Evolutionary conservation across 2,888 invertebrate species (phyloP), one percentile per base, ranked within the genome.

Genomic region (Rosalia funebris): DNA sequence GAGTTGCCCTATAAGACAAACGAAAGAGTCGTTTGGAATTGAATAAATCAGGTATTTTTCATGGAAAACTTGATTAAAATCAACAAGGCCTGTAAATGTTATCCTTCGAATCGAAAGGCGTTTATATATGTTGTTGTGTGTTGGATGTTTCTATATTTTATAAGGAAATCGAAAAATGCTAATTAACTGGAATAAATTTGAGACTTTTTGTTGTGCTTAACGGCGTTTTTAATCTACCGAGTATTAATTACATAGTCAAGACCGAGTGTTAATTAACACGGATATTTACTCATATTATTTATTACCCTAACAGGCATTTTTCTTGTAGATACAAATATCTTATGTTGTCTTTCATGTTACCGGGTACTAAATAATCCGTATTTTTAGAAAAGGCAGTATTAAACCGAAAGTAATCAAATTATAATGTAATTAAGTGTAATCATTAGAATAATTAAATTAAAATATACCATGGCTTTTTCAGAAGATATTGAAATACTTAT

Each of bases 21-120:
- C 45, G 34, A 42, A 42, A 39, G 12, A 12, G 42, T 17, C 42
- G 31, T 45, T 45, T 7, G 32, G 25, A 55, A 55, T 37, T 15
- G 55, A 55, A 55, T 55, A 55, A 55, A 55, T 44, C 55, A 55
- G 55, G 55, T 44, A 53, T 53, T 53, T 53, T 53, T 44, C 42
- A 17, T 42, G 53, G 17, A 44, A 50, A 55, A 34, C 16, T 15
- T 34, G 55, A 55, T 55, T 55, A 55, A 16, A 36, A 55, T 55
- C 55, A 55, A 45, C 41, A 45, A 11, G 45, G 16, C 34, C 46
- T 5, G 39, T 39, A 39, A 39, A 31, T 39, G 50, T 50, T 48
- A 48, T 50, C 50, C 50, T 25, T 16, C 12, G n/a, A 16, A 34
- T 50, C 50, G 25, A 39, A 16, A 39, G 20, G 20, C 10, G 39